Conservation (phyloP, 2,113 vertebrate species). For the Ochotona princeps region DNA sequence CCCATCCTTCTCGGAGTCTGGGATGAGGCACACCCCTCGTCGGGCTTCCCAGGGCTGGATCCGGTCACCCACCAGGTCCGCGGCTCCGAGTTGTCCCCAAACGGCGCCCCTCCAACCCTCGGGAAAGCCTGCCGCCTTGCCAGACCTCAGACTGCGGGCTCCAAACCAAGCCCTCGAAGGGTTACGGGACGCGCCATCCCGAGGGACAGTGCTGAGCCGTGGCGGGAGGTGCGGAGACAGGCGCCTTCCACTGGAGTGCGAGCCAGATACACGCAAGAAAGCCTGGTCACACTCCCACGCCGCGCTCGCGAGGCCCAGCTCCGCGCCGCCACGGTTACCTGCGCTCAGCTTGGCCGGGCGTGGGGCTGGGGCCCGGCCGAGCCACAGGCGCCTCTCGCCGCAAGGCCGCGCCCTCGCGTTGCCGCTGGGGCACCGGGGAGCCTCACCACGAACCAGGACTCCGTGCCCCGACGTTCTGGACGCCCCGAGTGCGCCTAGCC, state of each 20-base stretch:
- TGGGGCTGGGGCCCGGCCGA: not conserved
- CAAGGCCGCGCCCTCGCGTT: slow-evolving; percentile 27
- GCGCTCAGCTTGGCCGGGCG: slow-evolving; percentile 28
- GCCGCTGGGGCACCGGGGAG: not conserved
- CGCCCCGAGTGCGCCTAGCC: not conserved
- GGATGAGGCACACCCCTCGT: slow-evolving; percentile 16
- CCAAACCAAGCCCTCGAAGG: slow-evolving; percentile 37
- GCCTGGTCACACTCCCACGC: slow-evolving; percentile 54
- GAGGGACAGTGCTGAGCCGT: not conserved
- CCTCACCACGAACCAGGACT: not conserved
- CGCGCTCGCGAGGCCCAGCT: slow-evolving; percentile 44
- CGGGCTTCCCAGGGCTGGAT: slow-evolving; percentile 24
- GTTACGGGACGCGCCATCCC: slow-evolving; percentile 7
- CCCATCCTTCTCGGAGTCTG: slow-evolving; percentile 78
- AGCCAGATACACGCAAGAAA: slow-evolving; percentile 48
- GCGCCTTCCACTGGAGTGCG: not conserved
- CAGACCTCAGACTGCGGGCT: not conserved
- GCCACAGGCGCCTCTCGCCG: not conserved
- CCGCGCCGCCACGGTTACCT: slow-evolving; percentile 68
- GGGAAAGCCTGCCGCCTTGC: not conserved
- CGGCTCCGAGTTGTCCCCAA: not conserved
- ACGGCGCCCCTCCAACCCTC: not conserved
- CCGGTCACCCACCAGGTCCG: not conserved
- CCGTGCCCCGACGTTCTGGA: slow-evolving; percentile 43
- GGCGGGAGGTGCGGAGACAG: not conserved